Percentiles rank a stretch among this genome's conserved stretches.
These are phyloP conservation scores for Sitobion miscanthi DNA, from an alignment of 1,140 invertebrate species.

Conservation along the genomic window DNA sequence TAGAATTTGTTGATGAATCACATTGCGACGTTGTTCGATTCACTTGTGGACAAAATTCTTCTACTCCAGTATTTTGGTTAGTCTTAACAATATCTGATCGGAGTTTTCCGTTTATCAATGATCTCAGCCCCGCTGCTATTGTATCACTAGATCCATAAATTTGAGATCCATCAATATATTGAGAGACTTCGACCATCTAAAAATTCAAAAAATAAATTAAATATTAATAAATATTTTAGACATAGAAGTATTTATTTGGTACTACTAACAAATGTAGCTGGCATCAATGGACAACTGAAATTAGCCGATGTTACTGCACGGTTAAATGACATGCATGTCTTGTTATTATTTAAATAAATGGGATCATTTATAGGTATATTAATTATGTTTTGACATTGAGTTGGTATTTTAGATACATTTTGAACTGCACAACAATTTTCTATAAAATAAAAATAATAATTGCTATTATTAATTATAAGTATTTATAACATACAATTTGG, in stretches of 20 bases:
- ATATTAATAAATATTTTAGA: neutral
- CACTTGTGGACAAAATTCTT: constrained; percentile 50
- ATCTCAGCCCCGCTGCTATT: constrained; percentile 66
- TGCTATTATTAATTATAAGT: neutral
- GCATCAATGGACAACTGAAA: constrained; percentile 66
- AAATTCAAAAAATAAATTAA: neutral
- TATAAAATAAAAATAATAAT: neutral
- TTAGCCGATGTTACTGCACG: constrained; percentile 76
- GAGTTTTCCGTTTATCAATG: constrained; percentile 64
- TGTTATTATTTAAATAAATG: constrained; percentile 72
- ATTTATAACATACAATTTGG: no score
- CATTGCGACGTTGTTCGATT: constrained; percentile 26
- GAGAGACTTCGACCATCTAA: constrained; percentile 77
- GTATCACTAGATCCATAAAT: constrained; percentile 72
- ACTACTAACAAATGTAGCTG: constrained; percentile 48
- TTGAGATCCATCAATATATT: constrained; percentile 76
- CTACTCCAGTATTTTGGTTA: neutral
- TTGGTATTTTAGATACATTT: neutral
- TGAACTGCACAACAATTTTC: constrained; percentile 26
- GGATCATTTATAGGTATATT: constrained; percentile 82
- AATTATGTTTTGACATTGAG: constrained; percentile 68
- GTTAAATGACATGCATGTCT: constrained; percentile 84
- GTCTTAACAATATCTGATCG: neutral
- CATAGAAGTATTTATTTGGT: neutral
- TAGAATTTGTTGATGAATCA: constrained; percentile 29